phyloP scores from a whole-genome alignment of 2,113 vertebrate species.

The Erinaceus europaeus region DNA sequence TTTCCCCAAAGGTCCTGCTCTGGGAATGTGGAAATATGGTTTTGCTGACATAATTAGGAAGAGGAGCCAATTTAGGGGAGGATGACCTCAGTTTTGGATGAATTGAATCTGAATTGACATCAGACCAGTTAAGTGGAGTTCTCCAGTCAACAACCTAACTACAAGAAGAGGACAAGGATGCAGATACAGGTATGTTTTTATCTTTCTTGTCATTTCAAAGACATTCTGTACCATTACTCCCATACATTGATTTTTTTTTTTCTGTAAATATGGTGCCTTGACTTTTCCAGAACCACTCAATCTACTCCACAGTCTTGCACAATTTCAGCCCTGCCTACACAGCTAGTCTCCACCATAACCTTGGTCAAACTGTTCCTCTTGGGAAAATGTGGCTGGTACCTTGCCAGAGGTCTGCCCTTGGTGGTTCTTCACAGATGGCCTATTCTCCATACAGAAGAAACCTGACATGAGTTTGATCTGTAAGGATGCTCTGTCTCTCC shows the following conservation, averaged over 20 bases:
- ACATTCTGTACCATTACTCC: not conserved
- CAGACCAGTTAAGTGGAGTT: not conserved
- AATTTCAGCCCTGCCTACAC: not conserved
- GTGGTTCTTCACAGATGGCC: not conserved
- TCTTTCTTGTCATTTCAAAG: conserved; percentile 1
- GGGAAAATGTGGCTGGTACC: not conserved
- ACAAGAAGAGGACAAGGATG: not conserved
- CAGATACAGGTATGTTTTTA: not conserved
- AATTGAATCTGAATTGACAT: conserved; percentile 1
- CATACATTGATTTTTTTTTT: not conserved
- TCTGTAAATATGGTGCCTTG: not conserved
- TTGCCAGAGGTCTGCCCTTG: not conserved
- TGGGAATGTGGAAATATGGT: not conserved
- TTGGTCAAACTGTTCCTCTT: not conserved
- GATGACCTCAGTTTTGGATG: conserved; percentile 34
- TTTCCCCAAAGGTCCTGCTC: not conserved
- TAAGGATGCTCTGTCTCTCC: not conserved
- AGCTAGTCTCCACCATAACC: not conserved
- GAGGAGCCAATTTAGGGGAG: not conserved
- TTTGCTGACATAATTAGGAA: not conserved
- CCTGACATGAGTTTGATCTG: not conserved
- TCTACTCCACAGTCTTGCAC: not conserved
- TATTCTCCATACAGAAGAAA: not conserved
- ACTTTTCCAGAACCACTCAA: not conserved
- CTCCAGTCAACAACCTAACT: not conserved